Evolutionary conservation across 2,888 invertebrate genomes (phyloP).

Genomic region (Imbricaverruca yamaguchii): DNA sequence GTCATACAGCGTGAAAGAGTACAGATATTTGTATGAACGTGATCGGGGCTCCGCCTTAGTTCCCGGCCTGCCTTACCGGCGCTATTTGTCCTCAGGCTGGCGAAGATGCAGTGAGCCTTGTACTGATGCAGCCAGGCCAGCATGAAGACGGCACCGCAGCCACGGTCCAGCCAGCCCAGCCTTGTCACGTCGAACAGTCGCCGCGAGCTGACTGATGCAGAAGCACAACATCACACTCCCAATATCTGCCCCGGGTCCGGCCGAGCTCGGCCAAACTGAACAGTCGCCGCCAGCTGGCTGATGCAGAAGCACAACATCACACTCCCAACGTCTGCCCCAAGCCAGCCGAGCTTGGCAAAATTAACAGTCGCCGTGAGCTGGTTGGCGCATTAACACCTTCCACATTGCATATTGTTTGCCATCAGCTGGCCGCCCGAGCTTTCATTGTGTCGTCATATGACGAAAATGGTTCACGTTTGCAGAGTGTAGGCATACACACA

Average conservation of each 20-base stretch:
- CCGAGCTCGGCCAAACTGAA: background rate
- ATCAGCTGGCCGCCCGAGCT: background rate
- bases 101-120: slow-evolving; percentile 22
- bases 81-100: slow-evolving; percentile 18
- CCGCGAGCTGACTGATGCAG: background rate
- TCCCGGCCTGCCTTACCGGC: background rate
- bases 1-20: too few relatives aligned
- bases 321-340: background rate
- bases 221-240: background rate
- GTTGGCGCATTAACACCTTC: background rate
- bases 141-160: slow-evolving; percentile 22
- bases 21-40: too few relatives aligned
- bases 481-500: background rate
- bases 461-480: background rate
- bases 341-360: background rate
- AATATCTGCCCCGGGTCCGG: background rate
- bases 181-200: background rate
- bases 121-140: slow-evolving; percentile 26
- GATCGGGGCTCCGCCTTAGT: too few relatives aligned
- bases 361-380: background rate
- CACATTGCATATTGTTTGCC: background rate
- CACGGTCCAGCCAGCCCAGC: slow-evolving; percentile 9
- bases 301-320: background rate
- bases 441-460: background rate
- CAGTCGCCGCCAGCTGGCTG: background rate